Evolutionary conservation across 1,140 invertebrate species (phyloP).

Genomic region (Drosophila mayri): DNA sequence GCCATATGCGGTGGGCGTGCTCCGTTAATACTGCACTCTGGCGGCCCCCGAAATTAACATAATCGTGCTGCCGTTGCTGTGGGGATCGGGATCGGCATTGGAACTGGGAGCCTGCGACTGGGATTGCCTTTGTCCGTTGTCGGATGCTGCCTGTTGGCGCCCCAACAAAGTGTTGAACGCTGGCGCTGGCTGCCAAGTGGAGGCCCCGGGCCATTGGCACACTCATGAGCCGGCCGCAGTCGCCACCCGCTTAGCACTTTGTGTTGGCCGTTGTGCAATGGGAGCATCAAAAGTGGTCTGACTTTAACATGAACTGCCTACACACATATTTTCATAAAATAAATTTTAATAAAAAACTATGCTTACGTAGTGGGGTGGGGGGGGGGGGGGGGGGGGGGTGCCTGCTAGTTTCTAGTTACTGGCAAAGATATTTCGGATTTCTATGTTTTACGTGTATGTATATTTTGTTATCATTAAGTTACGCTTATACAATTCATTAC

Average conservation of each 20-base stretch:
- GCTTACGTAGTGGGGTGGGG: constrained; percentile 17
- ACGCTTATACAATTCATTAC: constrained; percentile 79
- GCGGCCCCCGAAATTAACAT: constrained; percentile 73
- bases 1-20: constrained; percentile 82
- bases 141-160: constrained; percentile 39
- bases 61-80: constrained; percentile 66
- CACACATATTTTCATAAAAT: constrained; percentile 33
- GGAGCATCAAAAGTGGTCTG: constrained; percentile 43
- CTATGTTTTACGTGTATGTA: constrained; percentile 50
- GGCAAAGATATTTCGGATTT: constrained; percentile 19
- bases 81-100: constrained; percentile 9
- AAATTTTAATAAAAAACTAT: constrained; percentile 72
- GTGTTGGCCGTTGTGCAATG: constrained; percentile 58
- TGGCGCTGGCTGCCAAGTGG: constrained; percentile 77
- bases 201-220: constrained; percentile 60
- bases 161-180: constrained; percentile 77
- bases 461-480: constrained; percentile 81
- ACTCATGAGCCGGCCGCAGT: constrained; percentile 25
- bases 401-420: constrained; percentile 9
- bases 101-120: neutral
- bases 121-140: constrained; percentile 27
- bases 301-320: constrained; percentile 33
- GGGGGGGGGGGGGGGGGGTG: no score
- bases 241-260: constrained; percentile 31
- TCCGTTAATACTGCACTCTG: constrained; percentile 70